phyloP scores from a whole-genome alignment of 2,113 vertebrate genomes.

The Trematocara variabile region DNA sequence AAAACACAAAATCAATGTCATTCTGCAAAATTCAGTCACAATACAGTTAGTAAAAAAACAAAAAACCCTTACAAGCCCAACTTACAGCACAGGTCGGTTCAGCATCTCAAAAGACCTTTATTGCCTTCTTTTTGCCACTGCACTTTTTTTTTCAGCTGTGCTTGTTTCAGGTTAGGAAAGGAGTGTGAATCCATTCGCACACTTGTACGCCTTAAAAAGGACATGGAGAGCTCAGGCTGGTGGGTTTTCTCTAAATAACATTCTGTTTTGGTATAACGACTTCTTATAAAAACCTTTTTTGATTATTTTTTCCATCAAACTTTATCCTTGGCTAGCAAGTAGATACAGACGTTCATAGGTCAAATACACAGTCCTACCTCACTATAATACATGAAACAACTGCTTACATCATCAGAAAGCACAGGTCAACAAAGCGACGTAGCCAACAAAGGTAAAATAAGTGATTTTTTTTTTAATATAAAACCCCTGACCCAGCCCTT shows the following conservation, averaged over 20 bases:
- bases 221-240: not conserved
- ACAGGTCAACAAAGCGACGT: slow-evolving; percentile 24
- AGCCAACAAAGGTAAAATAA: slow-evolving; percentile 38
- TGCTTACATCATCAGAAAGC: slow-evolving; percentile 49
- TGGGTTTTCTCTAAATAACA: slow-evolving; percentile 4
- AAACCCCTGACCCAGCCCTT: slow-evolving; percentile 29
- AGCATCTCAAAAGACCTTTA: not conserved
- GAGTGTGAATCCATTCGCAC: slow-evolving; percentile 7
- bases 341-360: slow-evolving; percentile 24
- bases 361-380: slow-evolving; percentile 57
- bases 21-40: not conserved
- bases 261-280: slow-evolving; percentile 39
- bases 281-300: slow-evolving; percentile 17
- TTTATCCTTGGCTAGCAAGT: slow-evolving; percentile 25
- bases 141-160: not conserved
- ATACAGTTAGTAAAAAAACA: not conserved
- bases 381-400: slow-evolving; percentile 48
- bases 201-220: slow-evolving; percentile 20
- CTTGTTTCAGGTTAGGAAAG: not conserved
- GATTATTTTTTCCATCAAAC: slow-evolving; percentile 12
- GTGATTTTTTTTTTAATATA: slow-evolving; percentile 11
- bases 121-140: not conserved
- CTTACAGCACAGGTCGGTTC: not conserved
- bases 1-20: not conserved
- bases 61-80: not conserved